These are phyloP conservation scores for Holacanthella duospinosa DNA, from an alignment of 2,888 invertebrate species.

Conservation along the genomic window DNA sequence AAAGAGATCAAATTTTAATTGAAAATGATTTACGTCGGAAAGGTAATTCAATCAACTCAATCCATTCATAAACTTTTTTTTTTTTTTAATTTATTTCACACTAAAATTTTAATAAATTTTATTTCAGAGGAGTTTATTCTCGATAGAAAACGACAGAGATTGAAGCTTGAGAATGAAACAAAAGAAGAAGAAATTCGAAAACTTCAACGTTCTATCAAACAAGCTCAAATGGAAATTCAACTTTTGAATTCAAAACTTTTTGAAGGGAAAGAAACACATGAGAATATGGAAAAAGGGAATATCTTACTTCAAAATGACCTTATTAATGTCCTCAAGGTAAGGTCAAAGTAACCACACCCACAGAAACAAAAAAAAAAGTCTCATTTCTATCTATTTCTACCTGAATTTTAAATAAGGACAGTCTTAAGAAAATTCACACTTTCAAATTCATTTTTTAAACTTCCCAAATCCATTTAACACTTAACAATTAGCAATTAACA, in stretches of 20 bases:
- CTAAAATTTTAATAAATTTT: background rate
- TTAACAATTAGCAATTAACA: no score
- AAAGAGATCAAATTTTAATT: constrained; percentile 55
- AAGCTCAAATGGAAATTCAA: constrained; percentile 52
- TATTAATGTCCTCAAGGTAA: constrained; percentile 46
- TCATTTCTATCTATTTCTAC: background rate
- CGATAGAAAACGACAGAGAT: constrained; percentile 61
- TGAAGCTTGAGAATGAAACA: constrained; percentile 54
- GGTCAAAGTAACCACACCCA: no score
- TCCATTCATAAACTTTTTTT: background rate
- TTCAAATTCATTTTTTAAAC: no score
- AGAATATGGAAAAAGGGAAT: constrained; percentile 49
- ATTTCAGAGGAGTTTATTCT: constrained; percentile 50
- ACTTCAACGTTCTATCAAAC: constrained; percentile 51
- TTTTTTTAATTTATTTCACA: background rate
- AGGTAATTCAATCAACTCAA: constrained; percentile 46
- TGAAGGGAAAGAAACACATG: constrained; percentile 48
- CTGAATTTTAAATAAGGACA: no score
- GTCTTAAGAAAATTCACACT: no score
- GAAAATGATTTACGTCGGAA: constrained; percentile 61
- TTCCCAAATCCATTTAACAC: no score
- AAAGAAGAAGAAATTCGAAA: constrained; percentile 49
- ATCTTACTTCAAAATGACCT: constrained; percentile 48
- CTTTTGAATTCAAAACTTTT: constrained; percentile 50
- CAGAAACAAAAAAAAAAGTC: background rate